Evolutionary conservation across 1,140 invertebrate genomes (phyloP).

Genomic region (Lasaia peninsularis): DNA sequence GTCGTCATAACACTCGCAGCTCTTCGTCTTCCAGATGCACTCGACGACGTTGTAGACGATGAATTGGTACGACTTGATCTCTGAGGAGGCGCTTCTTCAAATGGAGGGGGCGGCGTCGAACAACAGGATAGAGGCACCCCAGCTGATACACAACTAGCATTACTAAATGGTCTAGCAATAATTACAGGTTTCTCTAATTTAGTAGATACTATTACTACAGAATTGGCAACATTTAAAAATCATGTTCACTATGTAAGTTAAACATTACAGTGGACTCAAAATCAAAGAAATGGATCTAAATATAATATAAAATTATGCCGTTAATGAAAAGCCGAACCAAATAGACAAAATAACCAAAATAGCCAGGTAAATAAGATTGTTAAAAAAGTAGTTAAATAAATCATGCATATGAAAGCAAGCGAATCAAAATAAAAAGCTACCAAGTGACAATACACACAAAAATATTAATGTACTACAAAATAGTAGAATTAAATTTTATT

Average conservation of each 20-base stretch:
- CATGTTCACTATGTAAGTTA: not conserved
- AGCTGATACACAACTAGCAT: conserved; percentile 59
- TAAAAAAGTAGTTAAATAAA: too few species aligned
- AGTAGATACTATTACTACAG: not conserved
- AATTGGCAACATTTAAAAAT: not conserved
- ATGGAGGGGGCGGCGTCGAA: conserved; percentile 92
- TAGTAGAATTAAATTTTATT: not conserved
- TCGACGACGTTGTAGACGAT: conserved; percentile 75
- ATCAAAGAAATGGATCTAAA: too few species aligned
- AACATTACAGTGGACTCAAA: not conserved
- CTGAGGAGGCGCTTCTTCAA: conserved; percentile 85
- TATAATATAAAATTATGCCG: too few species aligned
- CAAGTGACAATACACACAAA: not conserved
- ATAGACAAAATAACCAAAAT: not conserved
- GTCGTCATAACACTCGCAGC: conserved; percentile 67
- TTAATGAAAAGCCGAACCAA: too few species aligned
- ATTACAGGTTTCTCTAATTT: conserved; percentile 1
- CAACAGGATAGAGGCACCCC: conserved; percentile 80
- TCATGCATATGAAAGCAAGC: not conserved
- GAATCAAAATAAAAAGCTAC: not conserved
- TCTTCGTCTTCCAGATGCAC: conserved; percentile 73
- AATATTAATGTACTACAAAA: not conserved
- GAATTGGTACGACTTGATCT: conserved; percentile 77
- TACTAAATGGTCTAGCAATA: conserved; percentile 42
- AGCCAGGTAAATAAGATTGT: not conserved